Percentiles rank a stretch among this genome's conserved stretches.
Conservation (phyloP, 2,888 invertebrate genomes). For the Abscondita cerata region DNA sequence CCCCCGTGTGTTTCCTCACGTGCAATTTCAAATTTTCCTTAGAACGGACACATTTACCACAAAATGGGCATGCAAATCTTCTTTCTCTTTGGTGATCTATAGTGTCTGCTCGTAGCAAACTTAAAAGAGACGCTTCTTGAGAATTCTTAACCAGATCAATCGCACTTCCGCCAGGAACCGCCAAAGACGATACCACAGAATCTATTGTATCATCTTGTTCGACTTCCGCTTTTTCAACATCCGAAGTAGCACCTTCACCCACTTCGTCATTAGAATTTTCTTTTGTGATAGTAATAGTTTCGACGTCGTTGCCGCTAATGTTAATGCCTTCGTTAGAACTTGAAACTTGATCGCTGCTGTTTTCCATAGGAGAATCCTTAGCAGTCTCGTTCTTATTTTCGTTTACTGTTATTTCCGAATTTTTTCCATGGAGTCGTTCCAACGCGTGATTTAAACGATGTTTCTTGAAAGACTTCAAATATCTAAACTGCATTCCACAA, state of each 20-base stretch:
- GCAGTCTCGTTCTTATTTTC: conserved; percentile 37
- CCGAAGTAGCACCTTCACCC: conserved; percentile 52
- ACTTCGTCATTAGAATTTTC: conserved; percentile 51
- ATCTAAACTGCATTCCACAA: conserved; percentile 91
- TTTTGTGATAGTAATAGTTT: conserved; percentile 42
- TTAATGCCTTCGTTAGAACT: conserved; percentile 57
- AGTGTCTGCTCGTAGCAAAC: conserved; percentile 70
- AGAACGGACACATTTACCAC: conserved; percentile 87
- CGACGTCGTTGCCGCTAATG: conserved; percentile 59
- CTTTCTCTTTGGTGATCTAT: conserved; percentile 72
- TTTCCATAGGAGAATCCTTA: conserved; percentile 40
- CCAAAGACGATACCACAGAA: conserved; percentile 61
- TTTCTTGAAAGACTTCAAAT: conserved; percentile 89
- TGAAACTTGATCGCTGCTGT: conserved; percentile 57
- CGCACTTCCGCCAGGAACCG: conserved; percentile 58
- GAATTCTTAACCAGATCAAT: conserved; percentile 61
- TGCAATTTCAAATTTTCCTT: conserved; percentile 89
- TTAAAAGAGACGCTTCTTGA: conserved; percentile 67
- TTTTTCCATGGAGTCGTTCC: conserved; percentile 79
- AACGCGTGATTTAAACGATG: conserved; percentile 87
- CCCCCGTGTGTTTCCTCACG: conserved; percentile 86
- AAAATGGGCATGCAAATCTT: conserved; percentile 87
- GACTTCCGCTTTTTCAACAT: conserved; percentile 53
- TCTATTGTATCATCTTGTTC: conserved; percentile 78
- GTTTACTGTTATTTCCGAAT: conserved; percentile 46